Conservation (phyloP, 2,888 invertebrate genomes). For the Operophtera brumata region DNA sequence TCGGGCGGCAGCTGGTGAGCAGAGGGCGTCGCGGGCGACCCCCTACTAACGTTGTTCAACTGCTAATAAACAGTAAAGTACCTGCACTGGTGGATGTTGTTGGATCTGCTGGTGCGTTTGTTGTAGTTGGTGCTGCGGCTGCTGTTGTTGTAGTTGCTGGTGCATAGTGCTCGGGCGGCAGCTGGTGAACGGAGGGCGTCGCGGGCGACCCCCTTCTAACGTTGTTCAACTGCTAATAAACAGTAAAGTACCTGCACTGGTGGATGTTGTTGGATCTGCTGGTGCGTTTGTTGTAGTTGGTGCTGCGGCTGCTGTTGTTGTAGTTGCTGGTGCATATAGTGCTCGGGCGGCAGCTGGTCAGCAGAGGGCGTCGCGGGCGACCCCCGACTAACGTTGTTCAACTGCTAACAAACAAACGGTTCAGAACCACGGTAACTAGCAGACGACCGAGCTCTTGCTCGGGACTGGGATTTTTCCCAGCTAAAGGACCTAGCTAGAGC, state of each 20-base stretch:
- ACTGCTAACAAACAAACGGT: constrained; percentile 28
- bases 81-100: constrained; percentile 1
- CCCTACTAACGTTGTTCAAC: constrained; percentile 36
- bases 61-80: constrained; percentile 24
- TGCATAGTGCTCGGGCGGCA: constrained; percentile 38
- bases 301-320: constrained; percentile 36
- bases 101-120: too few species aligned
- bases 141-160: constrained; percentile 40
- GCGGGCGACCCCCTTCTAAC: too few species aligned
- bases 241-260: constrained; percentile 2
- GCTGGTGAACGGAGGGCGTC: too few species aligned
- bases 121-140: too few species aligned
- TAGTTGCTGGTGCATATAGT: constrained; percentile 39
- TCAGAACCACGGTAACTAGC: too few species aligned
- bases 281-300: too few species aligned
- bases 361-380: constrained; percentile 36
- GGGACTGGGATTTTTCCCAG: too few species aligned
- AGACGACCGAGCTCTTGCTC: neutral
- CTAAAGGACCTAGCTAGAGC: too few species aligned
- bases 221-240: too few species aligned
- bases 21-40: constrained; percentile 37
- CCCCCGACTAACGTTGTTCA: constrained; percentile 38
- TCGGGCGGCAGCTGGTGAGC: constrained; percentile 34
- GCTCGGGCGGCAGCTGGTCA: constrained; percentile 33
- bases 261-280: neutral